Evolutionary conservation across 2,888 invertebrate species (phyloP).

Genomic region (Brenthis hecate): DNA sequence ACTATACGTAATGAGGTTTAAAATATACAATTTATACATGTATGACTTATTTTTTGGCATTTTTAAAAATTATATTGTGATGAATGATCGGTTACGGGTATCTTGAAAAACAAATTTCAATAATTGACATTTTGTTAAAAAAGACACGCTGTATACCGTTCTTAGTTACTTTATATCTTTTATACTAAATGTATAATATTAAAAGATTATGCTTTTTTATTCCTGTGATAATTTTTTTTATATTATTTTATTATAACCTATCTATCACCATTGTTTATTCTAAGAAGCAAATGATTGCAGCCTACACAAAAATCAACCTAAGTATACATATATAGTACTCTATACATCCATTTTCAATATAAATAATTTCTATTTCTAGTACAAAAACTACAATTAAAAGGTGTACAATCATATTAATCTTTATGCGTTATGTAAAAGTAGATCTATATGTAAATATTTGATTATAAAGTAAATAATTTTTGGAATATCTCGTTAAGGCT

Average conservation of each 20-base stretch:
- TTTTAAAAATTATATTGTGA: constrained; percentile 59
- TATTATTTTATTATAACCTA: constrained; percentile 44
- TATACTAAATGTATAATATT: constrained; percentile 39
- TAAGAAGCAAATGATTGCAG: constrained; percentile 71
- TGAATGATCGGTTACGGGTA: constrained; percentile 46
- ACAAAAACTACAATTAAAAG: constrained; percentile 75
- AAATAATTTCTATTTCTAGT: constrained; percentile 75
- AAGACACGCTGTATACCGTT: constrained; percentile 41
- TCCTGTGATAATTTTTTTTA: constrained; percentile 54
- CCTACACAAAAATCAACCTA: constrained; percentile 60
- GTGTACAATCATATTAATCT: constrained; percentile 76
- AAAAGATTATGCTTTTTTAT: constrained; percentile 72
- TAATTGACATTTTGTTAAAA: constrained; percentile 42
- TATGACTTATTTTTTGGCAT: constrained; percentile 72
- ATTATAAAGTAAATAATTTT: constrained; percentile 80
- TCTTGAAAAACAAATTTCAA: constrained; percentile 35
- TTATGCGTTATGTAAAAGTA: constrained; percentile 80
- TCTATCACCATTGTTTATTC: constrained; percentile 63
- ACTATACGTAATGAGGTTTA: constrained; percentile 72
- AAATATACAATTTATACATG: constrained; percentile 51
- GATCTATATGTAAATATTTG: constrained; percentile 80
- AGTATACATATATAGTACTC: constrained; percentile 63
- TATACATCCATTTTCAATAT: constrained; percentile 61
- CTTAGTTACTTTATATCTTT: constrained; percentile 28
- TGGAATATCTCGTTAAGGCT: constrained; percentile 78